phyloP scores from a whole-genome alignment of 37 sponge, comb jelly and placozoan species.

The Theonella swinhoei region DNA sequence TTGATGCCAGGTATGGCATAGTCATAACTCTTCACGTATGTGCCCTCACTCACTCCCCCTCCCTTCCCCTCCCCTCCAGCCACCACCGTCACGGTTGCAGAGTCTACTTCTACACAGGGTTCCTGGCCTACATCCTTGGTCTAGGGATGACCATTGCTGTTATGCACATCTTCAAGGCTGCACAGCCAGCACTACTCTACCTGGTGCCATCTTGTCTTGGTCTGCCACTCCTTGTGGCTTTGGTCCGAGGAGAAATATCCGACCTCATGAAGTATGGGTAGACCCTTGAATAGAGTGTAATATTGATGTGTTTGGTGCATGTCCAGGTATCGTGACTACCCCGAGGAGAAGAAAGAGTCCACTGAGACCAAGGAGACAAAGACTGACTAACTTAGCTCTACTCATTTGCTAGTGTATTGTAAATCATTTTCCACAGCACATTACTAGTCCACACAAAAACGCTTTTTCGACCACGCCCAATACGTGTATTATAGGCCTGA shows the following conservation, averaged over 20 bases:
- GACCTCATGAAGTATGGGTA: conserved; percentile 67
- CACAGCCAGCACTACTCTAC: conserved; percentile 98
- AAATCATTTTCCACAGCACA: no score
- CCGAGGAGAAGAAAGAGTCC: conserved; percentile 6
- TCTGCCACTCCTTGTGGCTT: conserved; percentile 74
- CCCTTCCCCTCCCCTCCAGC: not conserved
- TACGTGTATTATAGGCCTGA: no score
- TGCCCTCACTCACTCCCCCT: not conserved
- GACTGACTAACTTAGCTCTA: not conserved
- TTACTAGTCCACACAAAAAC: no score
- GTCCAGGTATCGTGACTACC: conserved; percentile 32
- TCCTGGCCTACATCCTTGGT: conserved; percentile 92
- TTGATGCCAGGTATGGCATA: conserved; percentile 75
- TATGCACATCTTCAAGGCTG: conserved; percentile 91
- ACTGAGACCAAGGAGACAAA: not conserved
- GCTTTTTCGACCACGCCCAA: no score
- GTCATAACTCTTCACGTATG: not conserved
- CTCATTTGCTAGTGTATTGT: no score
- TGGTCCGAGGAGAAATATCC: conserved; percentile 77
- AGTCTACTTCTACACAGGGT: conserved; percentile 84
- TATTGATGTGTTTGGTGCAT: no score
- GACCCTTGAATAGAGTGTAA: no score
- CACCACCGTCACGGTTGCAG: conserved; percentile 43
- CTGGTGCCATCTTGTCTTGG: conserved; percentile 97
- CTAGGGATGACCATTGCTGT: conserved; percentile 83